These are phyloP conservation scores for Urocyon cinereoargenteus DNA, from an alignment of 2,797 vertebrate species.

Conservation along the genomic window DNA sequence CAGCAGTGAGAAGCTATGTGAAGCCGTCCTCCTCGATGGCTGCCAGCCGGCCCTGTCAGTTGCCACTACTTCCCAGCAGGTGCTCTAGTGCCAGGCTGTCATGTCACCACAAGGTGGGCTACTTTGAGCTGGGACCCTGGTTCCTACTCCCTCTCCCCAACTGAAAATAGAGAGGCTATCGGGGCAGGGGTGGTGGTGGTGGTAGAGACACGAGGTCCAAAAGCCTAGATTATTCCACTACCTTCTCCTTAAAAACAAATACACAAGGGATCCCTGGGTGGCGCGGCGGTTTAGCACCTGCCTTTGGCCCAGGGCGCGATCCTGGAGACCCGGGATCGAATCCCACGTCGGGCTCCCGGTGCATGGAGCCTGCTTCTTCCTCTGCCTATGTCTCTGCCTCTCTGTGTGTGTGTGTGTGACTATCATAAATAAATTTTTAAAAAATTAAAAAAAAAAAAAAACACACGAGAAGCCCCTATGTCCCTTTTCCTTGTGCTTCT, in stretches of 20 bases:
- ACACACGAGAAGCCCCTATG: not conserved
- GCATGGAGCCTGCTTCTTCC: too few relatives aligned
- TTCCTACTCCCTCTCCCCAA: not conserved
- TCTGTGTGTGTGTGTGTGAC: too few relatives aligned
- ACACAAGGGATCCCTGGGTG: too few relatives aligned
- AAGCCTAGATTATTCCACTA: not conserved
- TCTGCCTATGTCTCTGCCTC: too few relatives aligned
- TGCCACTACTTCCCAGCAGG: not conserved
- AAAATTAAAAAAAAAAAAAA: too few relatives aligned
- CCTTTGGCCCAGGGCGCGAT: too few relatives aligned
- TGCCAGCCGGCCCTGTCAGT: not conserved
- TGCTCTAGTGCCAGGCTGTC: not conserved
- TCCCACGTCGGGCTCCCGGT: too few relatives aligned
- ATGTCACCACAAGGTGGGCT: not conserved
- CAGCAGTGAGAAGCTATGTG: not conserved
- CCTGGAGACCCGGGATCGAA: too few relatives aligned
- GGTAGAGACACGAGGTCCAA: not conserved
- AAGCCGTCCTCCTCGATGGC: not conserved
- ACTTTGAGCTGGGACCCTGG: not conserved
- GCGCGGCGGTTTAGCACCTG: too few relatives aligned
- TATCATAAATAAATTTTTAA: too few relatives aligned
- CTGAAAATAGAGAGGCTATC: not conserved
- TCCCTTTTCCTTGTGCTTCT: not conserved
- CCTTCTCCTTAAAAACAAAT: not conserved
- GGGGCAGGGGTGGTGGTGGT: fast-evolving